Evolutionary conservation across 2,797 vertebrate genomes (phyloP), one percentile per base, ranked within the genome.

Genomic region (Fistularia tabacaria): DNA sequence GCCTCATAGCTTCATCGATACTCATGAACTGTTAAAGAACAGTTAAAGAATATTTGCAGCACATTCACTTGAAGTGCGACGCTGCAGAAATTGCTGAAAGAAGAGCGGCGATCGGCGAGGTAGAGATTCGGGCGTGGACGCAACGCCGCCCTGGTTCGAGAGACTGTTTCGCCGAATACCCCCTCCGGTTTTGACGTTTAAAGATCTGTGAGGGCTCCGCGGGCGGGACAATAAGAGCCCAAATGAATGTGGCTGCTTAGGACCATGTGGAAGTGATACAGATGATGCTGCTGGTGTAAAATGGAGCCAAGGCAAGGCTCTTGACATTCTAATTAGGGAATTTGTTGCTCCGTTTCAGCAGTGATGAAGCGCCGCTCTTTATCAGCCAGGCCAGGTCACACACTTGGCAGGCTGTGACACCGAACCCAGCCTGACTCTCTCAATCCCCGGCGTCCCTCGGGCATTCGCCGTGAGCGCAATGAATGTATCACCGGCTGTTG

Each of bases 281-380:
- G 63, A 69, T 50, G 12, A 15, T 7, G 10, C 25, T 62, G 43
- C 40, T 48, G 59, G 64, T 43, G 66, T 64, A 49, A 50, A 73
- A 73, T 80, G 74, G 79, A 70, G 71, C 66, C 53, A 54, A 80
- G 62, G 71, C 64, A 50, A 69, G 57, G 58, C 74, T 76, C 71
- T 71, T 85, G 78, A 85, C 80, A 82, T 79, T 82, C 71, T 81
- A 87, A 89, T 89, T 81, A 79, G 71, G 67, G 71, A 83, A 85
- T 85, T 77, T 85, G 71, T 69, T 80, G 82, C 84, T 76, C 65
- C 66, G 64, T 62, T 85, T 86, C 76, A 79, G 75, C 76, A 39
- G 71, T 83, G 82, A 88, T 83, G 72, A 70, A 88, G 73, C 66
- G 38, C 50, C 61, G 69, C 71, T 76, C 77, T 80, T 88, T 87